Evolutionary conservation across 2,888 invertebrate species (phyloP), one percentile per base, ranked within the genome.

Genomic region (Boloria euphrosyne): DNA sequence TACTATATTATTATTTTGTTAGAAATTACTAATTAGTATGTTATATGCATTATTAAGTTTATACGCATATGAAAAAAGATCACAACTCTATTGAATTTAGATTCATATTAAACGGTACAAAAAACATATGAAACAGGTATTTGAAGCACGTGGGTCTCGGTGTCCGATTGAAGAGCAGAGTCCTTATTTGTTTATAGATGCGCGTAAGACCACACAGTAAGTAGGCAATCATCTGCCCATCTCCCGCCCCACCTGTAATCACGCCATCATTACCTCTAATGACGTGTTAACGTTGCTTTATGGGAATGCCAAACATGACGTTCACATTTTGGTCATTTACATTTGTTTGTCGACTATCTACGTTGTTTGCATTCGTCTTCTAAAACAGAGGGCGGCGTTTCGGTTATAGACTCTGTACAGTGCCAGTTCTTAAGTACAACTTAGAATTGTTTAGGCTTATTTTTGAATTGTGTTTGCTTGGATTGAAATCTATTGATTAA

Each of bases 291-390:
- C 91, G 87, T 87, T 86, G 85, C 89, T 90, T 90, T 92, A 92
- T 91, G 92, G 91, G 92, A 91, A 92, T 90, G 90, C 91, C 91
- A 92, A 92, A 92, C 92, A 91, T 88, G 89, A 89, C 90, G 90
- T 87, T 87, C 90, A 90, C 86, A 90, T 92, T 91, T 91, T 87
- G 90, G 89, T 90, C 91, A 90, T 90, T 92, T 90, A 91, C 88
- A 89, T 91, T 89, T 91, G 92, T 92, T 92, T 92, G 90, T 87
- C 90, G 80, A 87, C 87, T 86, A 87, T 90, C 88, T 89, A 84
- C 79, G 82, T 81, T 92, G 89, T 92, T 92, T 91, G 86, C 86
- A 79, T 82, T 87, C 86, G 83, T 83, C 88, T 75, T 89, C 88
- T 92, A 90, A 89, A 91, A 91, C 90, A 91, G 83, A 89, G 87